phyloP scores from a whole-genome alignment of 2,113 vertebrate species.

The Panthera tigris region DNA sequence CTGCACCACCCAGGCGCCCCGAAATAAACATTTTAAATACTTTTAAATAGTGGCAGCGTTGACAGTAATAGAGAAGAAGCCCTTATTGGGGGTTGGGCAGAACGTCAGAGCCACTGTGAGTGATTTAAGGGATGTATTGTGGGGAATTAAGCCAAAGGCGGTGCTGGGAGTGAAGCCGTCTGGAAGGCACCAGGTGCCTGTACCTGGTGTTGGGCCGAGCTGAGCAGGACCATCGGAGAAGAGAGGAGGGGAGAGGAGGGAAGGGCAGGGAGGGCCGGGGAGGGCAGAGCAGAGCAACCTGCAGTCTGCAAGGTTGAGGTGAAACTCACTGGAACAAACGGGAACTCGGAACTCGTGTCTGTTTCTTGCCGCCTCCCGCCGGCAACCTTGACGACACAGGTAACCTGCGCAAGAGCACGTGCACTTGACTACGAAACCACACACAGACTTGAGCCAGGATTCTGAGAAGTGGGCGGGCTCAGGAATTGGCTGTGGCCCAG shows the following conservation, averaged over 20 bases:
- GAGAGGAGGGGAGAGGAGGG: not conserved
- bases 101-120: not conserved
- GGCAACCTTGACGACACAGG: too few relatives aligned
- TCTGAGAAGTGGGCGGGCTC: not conserved
- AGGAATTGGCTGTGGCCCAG: not conserved
- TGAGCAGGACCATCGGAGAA: not conserved
- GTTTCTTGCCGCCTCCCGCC: not conserved
- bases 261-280: too few relatives aligned
- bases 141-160: not conserved
- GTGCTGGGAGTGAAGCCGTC: too few relatives aligned
- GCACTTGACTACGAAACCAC: not conserved
- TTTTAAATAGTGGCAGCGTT: not conserved
- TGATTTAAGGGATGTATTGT: not conserved
- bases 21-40: not conserved
- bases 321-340: not conserved
- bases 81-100: not conserved
- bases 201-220: not conserved
- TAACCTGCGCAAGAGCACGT: not conserved
- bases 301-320: fast-evolving
- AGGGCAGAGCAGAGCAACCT: not conserved
- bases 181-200: not conserved
- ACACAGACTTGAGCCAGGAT: not conserved
- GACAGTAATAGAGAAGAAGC: not conserved
- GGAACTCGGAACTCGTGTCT: fast-evolving
- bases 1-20: too few relatives aligned